A percentile compares a stretch with the other conserved stretches of the same genome.
phyloP scores from a whole-genome alignment of 2,888 invertebrate species.

The Mactromeris polynyma region DNA sequence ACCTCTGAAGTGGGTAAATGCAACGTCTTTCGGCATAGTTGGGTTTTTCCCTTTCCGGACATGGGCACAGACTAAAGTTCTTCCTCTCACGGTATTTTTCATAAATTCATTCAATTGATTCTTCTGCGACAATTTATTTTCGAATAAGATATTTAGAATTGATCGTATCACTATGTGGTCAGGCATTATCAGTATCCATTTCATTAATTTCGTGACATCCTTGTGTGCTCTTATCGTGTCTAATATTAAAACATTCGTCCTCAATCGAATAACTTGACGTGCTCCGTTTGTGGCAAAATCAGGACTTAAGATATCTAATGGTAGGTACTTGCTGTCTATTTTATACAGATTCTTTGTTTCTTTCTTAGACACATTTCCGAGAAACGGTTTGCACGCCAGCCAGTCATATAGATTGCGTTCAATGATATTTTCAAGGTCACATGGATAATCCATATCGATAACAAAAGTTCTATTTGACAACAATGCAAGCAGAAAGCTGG shows the following conservation, averaged over 20 bases:
- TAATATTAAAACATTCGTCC: background rate
- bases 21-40: conserved; percentile 41
- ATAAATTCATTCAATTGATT: background rate
- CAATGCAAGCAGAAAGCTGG: conserved; percentile 43
- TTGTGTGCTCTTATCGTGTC: background rate
- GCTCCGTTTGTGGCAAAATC: background rate
- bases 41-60: conserved; percentile 55
- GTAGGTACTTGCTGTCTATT: no score
- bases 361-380: background rate
- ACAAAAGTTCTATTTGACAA: conserved; percentile 46
- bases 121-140: background rate
- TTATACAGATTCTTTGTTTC: background rate
- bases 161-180: conserved; percentile 13
- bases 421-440: conserved; percentile 36
- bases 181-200: conserved; percentile 25
- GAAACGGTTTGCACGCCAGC: conserved; percentile 23
- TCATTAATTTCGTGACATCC: background rate
- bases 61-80: conserved; percentile 51
- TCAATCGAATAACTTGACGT: background rate
- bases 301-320: background rate
- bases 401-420: conserved; percentile 45
- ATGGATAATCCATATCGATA: conserved; percentile 45
- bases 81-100: background rate
- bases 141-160: conserved; percentile 38
- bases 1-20: background rate